These are phyloP conservation scores for Stenurella melanura DNA, from an alignment of 2,888 invertebrate genomes.

Conservation along the genomic window DNA sequence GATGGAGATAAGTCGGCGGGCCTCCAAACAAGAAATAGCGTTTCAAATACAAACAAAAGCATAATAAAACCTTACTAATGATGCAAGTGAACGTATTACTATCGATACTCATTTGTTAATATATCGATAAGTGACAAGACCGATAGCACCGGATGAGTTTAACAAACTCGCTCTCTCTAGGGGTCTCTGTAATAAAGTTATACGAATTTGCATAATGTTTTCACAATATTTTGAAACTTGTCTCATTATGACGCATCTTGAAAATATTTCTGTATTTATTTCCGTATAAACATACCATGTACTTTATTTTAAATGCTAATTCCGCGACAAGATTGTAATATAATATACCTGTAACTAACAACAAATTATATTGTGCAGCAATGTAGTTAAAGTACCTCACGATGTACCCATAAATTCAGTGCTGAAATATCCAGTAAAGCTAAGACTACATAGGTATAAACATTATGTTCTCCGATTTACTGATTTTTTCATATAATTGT, in stretches of 20 bases:
- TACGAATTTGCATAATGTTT: slow-evolving; percentile 3
- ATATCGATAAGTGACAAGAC: slow-evolving; percentile 60
- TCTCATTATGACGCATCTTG: background rate
- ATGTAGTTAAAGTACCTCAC: background rate
- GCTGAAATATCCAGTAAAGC: background rate
- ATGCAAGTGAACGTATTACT: slow-evolving; percentile 55
- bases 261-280: background rate
- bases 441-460: background rate
- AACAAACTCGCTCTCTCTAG: slow-evolving; percentile 23
- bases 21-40: slow-evolving; percentile 44
- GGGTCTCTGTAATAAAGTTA: slow-evolving; percentile 21
- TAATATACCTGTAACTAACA: background rate
- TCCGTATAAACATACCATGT: background rate
- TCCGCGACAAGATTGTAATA: background rate
- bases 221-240: background rate
- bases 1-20: slow-evolving; percentile 47
- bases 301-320: background rate
- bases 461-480: too few species aligned
- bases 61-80: slow-evolving; percentile 54
- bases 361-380: background rate
- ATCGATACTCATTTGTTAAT: slow-evolving; percentile 62
- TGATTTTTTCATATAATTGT: too few species aligned
- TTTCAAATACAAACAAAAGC: slow-evolving; percentile 55
- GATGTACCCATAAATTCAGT: background rate
- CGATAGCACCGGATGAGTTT: slow-evolving; percentile 43